These are phyloP conservation scores for Pipistrellus pygmaeus DNA, from an alignment of 2,797 vertebrate genomes.

Conservation along the genomic window DNA sequence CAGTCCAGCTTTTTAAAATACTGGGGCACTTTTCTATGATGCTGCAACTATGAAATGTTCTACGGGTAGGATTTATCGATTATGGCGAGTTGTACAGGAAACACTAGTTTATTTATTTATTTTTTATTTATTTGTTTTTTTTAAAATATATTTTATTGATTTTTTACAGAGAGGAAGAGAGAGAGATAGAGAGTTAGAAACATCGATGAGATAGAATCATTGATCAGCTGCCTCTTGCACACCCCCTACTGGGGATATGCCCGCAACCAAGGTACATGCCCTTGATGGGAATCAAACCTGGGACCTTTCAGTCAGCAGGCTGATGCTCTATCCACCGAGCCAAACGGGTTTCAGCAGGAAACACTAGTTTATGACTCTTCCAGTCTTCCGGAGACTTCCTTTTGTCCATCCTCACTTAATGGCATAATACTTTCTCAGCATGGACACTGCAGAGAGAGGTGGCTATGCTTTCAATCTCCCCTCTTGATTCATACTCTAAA, in stretches of 20 bases:
- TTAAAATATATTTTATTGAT: too few species aligned
- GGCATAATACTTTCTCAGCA: not conserved
- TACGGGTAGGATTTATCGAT: not conserved
- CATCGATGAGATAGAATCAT: too few species aligned
- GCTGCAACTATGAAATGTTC: not conserved
- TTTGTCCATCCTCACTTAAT: conserved; percentile 27
- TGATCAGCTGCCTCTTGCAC: too few species aligned
- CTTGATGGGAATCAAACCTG: too few species aligned
- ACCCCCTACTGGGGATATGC: too few species aligned
- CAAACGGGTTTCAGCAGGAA: not conserved
- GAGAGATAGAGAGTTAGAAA: too few species aligned
- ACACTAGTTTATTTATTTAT: too few species aligned
- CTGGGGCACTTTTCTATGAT: not conserved
- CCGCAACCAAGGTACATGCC: too few species aligned
- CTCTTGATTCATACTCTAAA: not conserved
- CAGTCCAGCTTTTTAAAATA: conserved; percentile 5
- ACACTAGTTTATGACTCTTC: not conserved
- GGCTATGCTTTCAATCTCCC: not conserved
- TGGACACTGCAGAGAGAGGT: not conserved
- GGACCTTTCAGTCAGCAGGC: too few species aligned
- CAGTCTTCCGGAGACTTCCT: not conserved
- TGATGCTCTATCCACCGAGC: too few species aligned
- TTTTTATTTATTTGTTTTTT: too few species aligned
- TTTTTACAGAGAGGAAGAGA: too few species aligned
- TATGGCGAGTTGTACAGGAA: not conserved